Percentiles rank a stretch among this genome's conserved stretches.
Conservation (phyloP, 2,113 vertebrate genomes). For the Carlito syrichta region DNA sequence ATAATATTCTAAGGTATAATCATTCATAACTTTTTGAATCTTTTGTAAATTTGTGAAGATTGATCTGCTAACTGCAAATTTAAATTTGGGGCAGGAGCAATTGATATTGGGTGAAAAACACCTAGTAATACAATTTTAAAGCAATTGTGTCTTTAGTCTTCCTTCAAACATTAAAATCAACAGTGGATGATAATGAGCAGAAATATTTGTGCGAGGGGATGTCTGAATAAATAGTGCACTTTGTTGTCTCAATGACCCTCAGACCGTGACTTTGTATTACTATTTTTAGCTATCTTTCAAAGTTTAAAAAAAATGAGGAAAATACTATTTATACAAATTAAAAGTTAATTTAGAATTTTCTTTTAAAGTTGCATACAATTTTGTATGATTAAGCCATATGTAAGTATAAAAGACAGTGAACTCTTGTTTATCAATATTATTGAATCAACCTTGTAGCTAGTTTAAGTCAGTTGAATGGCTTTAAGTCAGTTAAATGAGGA, state of each 20-base stretch:
- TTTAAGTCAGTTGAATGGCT: background rate
- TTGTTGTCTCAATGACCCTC: background rate
- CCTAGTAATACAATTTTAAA: background rate
- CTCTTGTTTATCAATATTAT: background rate
- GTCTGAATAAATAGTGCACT: background rate
- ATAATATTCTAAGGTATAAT: background rate
- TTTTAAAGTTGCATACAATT: background rate
- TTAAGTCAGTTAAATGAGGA: background rate
- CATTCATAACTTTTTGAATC: background rate
- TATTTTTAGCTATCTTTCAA: background rate
- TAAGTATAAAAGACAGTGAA: background rate
- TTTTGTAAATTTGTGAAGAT: conserved; percentile 28
- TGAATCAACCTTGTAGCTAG: background rate
- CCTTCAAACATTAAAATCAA: background rate
- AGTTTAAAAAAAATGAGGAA: background rate
- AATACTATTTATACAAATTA: background rate
- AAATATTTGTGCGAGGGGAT: background rate
- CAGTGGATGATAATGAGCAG: background rate
- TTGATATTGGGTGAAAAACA: background rate
- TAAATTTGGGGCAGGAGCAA: background rate
- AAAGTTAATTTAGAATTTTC: background rate
- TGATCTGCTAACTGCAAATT: background rate
- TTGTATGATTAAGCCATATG: background rate
- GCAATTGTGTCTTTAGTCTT: background rate
- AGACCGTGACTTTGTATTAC: background rate